A percentile compares a stretch with the other conserved stretches of the same genome.
Conservation (phyloP, 1,140 invertebrate genomes). For the Cherax quadricarinatus region DNA sequence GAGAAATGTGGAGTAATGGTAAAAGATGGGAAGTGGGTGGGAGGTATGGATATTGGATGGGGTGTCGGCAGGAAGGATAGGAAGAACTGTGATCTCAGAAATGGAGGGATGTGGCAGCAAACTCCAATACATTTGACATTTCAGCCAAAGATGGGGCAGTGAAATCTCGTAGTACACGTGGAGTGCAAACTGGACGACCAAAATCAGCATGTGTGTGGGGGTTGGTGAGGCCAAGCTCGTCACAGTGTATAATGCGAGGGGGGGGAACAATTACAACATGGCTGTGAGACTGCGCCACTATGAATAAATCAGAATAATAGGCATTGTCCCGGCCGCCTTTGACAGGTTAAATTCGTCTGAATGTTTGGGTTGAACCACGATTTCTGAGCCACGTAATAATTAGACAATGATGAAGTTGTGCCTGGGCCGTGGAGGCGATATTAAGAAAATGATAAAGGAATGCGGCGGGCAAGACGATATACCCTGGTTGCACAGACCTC, state of each 20-base stretch:
- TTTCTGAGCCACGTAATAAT: constrained; percentile 69
- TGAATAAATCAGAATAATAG: constrained; percentile 71
- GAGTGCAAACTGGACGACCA: neutral
- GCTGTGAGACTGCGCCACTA: constrained; percentile 53
- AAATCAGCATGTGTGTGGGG: neutral
- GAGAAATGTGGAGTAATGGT: neutral
- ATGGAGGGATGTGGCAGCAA: neutral
- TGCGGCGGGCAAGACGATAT: constrained; percentile 42
- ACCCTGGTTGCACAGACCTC: constrained; percentile 33
- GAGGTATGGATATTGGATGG: neutral
- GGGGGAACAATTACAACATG: constrained; percentile 64
- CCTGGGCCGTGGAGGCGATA: constrained; percentile 34
- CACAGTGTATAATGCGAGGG: constrained; percentile 47
- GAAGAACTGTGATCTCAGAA: neutral
- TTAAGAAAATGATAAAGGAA: constrained; percentile 71
- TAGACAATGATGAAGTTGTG: constrained; percentile 71
- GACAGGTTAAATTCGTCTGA: constrained; percentile 69
- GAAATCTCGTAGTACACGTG: neutral
- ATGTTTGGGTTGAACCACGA: constrained; percentile 67
- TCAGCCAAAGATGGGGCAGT: neutral
- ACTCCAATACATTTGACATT: neutral
- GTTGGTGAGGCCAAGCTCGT: constrained; percentile 3
- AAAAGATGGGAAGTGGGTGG: neutral
- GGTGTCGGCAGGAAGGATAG: neutral
- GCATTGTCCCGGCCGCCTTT: constrained; percentile 60